These are phyloP conservation scores for Bombus haemorrhoidalis DNA, from an alignment of 1,140 invertebrate genomes.

Conservation along the genomic window DNA sequence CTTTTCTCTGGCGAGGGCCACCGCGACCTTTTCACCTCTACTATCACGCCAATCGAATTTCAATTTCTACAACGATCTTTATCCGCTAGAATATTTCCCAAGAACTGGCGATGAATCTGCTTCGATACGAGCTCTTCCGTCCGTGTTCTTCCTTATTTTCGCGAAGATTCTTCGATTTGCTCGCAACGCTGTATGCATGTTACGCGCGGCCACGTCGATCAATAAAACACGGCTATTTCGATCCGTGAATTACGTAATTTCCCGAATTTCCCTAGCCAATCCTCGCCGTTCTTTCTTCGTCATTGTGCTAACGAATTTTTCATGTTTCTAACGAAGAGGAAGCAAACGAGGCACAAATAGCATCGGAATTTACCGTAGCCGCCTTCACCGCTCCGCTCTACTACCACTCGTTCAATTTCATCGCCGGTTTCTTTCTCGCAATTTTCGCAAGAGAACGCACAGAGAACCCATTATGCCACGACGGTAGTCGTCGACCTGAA, in stretches of 20 bases:
- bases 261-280: neutral
- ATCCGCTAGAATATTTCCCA: neutral
- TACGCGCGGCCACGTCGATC: neutral
- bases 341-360: too few relatives aligned
- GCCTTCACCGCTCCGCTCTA: neutral
- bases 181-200: neutral
- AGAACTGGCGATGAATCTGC: neutral
- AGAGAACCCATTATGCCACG: neutral
- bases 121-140: too few relatives aligned
- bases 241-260: constrained; percentile 14
- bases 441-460: neutral
- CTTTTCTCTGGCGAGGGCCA: constrained; percentile 7
- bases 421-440: neutral
- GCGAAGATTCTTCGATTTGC: neutral
- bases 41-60: constrained; percentile 14
- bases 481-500: neutral
- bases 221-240: constrained; percentile 16
- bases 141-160: neutral
- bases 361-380: too few relatives aligned
- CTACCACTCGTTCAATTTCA: too few relatives aligned
- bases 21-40: neutral
- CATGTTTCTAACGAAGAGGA: neutral
- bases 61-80: constrained; percentile 11
- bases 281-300: neutral
- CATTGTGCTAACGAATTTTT: neutral